Evolutionary conservation across 2,888 invertebrate species (phyloP).

Genomic region (Xanthorhoe designata): DNA sequence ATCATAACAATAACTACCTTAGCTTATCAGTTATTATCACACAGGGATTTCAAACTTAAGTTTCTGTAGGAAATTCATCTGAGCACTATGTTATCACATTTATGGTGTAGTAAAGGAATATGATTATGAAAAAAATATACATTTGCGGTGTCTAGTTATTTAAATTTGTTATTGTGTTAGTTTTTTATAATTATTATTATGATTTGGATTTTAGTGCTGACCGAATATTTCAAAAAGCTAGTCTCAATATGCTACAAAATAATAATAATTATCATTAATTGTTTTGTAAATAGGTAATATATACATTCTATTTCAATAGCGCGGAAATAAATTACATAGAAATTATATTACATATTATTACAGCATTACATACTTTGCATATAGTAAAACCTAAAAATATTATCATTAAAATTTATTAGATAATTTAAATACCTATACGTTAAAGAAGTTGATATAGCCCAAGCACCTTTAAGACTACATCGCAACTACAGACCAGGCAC

Average conservation of each 20-base stretch:
- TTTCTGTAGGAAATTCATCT: background rate
- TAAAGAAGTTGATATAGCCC: constrained; percentile 36
- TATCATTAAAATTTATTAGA: background rate
- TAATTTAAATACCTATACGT: constrained; percentile 4
- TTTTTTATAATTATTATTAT: constrained; percentile 7
- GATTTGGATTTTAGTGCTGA: constrained; percentile 46
- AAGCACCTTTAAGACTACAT: constrained; percentile 49
- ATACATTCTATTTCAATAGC: constrained; percentile 10
- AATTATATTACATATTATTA: background rate
- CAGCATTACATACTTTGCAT: constrained; percentile 8
- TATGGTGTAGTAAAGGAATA: constrained; percentile 79
- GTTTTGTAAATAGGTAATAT: background rate
- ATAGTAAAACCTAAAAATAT: background rate
- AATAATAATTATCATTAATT: background rate
- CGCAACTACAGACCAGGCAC: constrained; percentile 60
- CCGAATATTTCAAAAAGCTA: constrained; percentile 78
- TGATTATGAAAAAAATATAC: constrained; percentile 52
- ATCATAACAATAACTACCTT: constrained; percentile 3
- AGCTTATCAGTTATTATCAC: constrained; percentile 7
- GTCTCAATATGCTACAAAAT: constrained; percentile 67
- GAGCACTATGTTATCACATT: constrained; percentile 3
- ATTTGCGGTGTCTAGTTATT: constrained; percentile 15
- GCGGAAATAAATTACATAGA: constrained; percentile 24
- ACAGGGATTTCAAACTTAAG: constrained; percentile 10
- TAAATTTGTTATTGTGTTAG: constrained; percentile 24